Evolutionary conservation across 2,888 invertebrate genomes (phyloP).

Genomic region (Phortica magna): DNA sequence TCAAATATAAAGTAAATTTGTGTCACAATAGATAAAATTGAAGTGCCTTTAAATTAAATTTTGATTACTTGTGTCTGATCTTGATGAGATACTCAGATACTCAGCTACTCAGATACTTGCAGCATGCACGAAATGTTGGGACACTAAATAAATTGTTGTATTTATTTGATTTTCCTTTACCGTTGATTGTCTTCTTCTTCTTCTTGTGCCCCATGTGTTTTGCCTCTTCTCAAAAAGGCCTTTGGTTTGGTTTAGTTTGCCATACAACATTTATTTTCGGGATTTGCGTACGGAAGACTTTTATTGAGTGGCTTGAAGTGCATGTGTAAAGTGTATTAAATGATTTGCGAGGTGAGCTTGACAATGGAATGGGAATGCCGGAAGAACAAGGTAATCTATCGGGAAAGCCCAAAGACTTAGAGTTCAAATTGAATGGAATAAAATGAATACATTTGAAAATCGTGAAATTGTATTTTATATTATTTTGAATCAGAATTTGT

Average conservation of each 20-base stretch:
- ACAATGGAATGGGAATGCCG: no score
- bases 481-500: no score
- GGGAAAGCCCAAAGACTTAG: no score
- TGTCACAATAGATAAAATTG: slow-evolving; percentile 36
- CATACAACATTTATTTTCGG: no score
- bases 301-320: no score
- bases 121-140: neutral
- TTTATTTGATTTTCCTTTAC: slow-evolving; percentile 14
- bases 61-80: slow-evolving; percentile 51
- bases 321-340: no score
- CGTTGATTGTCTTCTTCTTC: neutral
- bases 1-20: slow-evolving; percentile 34
- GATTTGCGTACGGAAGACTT: no score
- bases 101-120: neutral
- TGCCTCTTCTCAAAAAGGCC: neutral
- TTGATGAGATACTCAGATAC: slow-evolving; percentile 9
- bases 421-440: no score
- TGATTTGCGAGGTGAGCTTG: no score
- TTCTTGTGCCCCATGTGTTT: neutral
- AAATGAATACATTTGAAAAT: no score
- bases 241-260: neutral
- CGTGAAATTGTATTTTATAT: no score
- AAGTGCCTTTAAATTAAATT: slow-evolving; percentile 62
- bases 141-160: neutral
- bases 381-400: no score